Conservation (phyloP, 92 coral and sea anemone species). For the Porites evermanni region DNA sequence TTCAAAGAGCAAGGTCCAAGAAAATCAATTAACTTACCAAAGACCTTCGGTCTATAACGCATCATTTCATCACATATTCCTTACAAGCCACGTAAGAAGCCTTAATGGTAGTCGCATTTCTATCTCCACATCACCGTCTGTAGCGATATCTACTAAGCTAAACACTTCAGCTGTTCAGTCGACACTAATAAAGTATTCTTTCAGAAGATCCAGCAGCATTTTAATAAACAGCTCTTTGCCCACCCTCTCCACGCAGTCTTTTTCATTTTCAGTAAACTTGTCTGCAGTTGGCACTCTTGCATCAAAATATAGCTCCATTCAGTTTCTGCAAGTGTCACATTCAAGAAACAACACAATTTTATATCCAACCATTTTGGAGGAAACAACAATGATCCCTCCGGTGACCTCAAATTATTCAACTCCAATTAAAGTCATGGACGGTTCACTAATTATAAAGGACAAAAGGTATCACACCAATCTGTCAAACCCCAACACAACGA, state of each 20-base stretch:
- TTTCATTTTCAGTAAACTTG: no score
- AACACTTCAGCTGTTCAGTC: background rate
- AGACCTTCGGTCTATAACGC: background rate
- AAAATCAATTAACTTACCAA: background rate
- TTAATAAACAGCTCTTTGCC: background rate
- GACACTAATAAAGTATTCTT: background rate
- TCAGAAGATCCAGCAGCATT: background rate
- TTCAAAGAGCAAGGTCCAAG: background rate
- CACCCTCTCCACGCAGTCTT: background rate
- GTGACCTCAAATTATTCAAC: background rate
- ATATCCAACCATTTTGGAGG: background rate
- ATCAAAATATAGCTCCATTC: background rate
- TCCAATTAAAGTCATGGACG: slow-evolving; percentile 44
- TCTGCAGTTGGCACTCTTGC: background rate
- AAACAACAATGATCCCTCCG: background rate
- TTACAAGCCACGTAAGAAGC: background rate
- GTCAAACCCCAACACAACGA: slow-evolving; percentile 46
- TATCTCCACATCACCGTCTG: background rate
- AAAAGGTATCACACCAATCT: slow-evolving; percentile 48
- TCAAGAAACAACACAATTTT: background rate
- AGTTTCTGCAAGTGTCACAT: background rate
- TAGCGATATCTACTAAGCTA: background rate
- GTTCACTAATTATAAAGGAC: slow-evolving; percentile 53
- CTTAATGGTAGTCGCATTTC: background rate
- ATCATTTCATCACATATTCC: background rate